Conservation (phyloP, 2,888 invertebrate genomes). For the Lottia scabra region DNA sequence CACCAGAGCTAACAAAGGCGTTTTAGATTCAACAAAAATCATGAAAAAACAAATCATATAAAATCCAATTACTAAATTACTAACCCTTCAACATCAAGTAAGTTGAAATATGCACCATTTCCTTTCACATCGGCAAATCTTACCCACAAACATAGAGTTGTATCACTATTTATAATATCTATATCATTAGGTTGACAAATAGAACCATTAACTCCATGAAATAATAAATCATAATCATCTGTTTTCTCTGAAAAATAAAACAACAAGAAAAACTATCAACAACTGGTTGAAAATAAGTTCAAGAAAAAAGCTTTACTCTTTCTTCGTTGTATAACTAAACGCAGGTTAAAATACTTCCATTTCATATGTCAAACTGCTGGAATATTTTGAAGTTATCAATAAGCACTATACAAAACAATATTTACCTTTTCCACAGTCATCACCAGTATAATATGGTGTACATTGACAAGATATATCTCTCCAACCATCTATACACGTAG, state of each 20-base stretch:
- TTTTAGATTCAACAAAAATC: no score
- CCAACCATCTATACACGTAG: constrained; percentile 43
- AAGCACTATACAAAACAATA: no score
- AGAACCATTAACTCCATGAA: constrained; percentile 31
- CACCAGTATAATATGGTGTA: constrained; percentile 44
- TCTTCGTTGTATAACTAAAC: no score
- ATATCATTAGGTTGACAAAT: constrained; percentile 18
- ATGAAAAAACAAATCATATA: no score
- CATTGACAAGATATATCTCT: constrained; percentile 42
- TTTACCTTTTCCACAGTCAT: constrained; percentile 57
- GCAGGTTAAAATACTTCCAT: no score
- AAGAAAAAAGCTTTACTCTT: no score
- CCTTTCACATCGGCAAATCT: constrained; percentile 28
- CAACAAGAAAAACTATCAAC: not conserved
- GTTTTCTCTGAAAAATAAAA: constrained; percentile 47
- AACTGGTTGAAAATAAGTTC: no score
- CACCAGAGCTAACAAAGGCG: no score
- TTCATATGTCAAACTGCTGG: no score
- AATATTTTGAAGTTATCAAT: no score
- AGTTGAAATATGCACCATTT: constrained; percentile 27
- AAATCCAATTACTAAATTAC: no score
- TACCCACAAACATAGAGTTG: constrained; percentile 53
- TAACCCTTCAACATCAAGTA: constrained; percentile 4
- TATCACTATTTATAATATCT: constrained; percentile 21
- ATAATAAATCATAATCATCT: constrained; percentile 50